phyloP scores from a whole-genome alignment of 2,113 vertebrate species.

The Platycercus adscitus region DNA sequence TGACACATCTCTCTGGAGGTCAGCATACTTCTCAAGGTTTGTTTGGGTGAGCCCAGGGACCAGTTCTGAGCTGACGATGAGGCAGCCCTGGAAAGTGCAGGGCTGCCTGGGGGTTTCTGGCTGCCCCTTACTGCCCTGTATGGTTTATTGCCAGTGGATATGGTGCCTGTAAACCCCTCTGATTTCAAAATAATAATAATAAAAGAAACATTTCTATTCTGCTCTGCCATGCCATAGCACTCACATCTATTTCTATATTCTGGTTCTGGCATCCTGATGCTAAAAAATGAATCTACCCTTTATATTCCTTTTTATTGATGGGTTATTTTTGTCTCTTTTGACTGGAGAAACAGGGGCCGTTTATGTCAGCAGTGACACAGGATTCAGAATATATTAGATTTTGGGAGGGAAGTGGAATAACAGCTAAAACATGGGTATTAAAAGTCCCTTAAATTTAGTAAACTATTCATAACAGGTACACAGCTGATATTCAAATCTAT shows the following conservation, averaged over 20 bases:
- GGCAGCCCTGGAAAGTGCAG: background rate
- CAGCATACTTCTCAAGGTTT: background rate
- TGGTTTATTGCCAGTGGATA: background rate
- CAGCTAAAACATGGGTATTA: background rate
- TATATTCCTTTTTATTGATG: background rate
- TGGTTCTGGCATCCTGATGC: background rate
- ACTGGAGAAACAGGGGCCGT: background rate
- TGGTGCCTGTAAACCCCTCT: background rate
- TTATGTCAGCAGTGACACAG: background rate
- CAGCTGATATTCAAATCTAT: background rate
- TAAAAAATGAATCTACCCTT: background rate
- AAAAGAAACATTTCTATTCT: background rate
- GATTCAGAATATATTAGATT: background rate
- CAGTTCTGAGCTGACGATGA: accelerated
- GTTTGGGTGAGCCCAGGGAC: background rate
- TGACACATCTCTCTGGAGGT: background rate
- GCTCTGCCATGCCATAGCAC: background rate
- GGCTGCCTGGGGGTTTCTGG: background rate
- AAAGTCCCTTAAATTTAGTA: background rate
- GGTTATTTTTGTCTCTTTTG: background rate
- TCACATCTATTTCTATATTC: background rate
- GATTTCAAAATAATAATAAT: background rate
- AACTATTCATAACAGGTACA: background rate
- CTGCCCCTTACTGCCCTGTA: background rate
- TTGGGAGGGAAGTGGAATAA: background rate